Base-by-base conservation (phyloP, 1,140 invertebrate species). In the Dendroctonus valens region DNA sequence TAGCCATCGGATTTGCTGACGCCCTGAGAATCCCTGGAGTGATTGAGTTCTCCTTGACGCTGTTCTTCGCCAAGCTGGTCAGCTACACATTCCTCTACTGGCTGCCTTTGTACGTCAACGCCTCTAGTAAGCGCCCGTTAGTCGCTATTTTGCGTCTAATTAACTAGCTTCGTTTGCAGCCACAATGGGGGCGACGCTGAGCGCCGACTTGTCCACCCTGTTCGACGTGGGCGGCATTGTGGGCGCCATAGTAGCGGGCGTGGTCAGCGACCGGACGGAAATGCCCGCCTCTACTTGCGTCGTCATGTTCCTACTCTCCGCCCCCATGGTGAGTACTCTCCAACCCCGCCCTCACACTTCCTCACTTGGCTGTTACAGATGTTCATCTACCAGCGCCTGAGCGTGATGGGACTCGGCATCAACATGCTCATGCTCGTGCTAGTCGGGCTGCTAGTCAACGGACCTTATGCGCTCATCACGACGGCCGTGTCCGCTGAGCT, bases 61-160 rank as follows among this genome's bases (percentile, higher is more conserved):
- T 99, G 41, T 98, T 98, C 79, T 99, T 98, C 81, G 92, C 94
- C n/a, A 99, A 98, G 80, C 83, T 98, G 6, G 95, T 98, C 58
- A 95, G 91, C 76, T 98, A 99, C 76, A 98, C 96, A 61, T 98
- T 98, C 80, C 85, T 98, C 8, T 98, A 92, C 78, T 99, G 96
- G 96, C 82, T 99, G 69, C 96, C 96, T 51, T 79, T 89, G 11
- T 98, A 97, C 73, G 94, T 99, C 58, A 86, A 87, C 53, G 81
- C 83, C 59, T 91, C 91, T 66, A 92, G 94, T 96, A 77, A 89
- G 86, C 85, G 14, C 46, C 12, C 58, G 7, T 4, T 46, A 46
- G 9, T 46, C 9, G 12, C 44, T 3, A 0, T 46, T 0, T 11
- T 46, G 44, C 12, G 9, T 4, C 44, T 4, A 46, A 11, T 46